phyloP scores from a whole-genome alignment of 2,113 vertebrate genomes.

The Zosterops pallidus region DNA sequence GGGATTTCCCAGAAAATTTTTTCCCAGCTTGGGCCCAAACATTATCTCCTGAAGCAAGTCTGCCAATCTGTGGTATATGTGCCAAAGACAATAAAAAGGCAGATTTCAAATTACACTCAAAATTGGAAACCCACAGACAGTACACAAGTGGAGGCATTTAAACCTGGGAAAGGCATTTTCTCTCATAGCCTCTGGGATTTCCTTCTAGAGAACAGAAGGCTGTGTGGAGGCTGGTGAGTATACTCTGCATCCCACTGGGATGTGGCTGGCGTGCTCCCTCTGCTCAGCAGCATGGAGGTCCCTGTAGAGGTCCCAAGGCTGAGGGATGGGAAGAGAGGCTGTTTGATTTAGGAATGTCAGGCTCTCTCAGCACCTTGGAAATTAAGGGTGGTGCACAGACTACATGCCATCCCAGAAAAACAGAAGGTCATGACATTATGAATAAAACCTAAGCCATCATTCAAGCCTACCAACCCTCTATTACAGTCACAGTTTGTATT shows the following conservation, averaged over 20 bases:
- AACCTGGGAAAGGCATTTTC: background rate
- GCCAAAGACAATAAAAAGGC: background rate
- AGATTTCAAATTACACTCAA: background rate
- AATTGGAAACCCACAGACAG: background rate
- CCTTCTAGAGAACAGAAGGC: background rate
- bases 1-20: background rate
- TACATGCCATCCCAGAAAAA: background rate
- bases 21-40: background rate
- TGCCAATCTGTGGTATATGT: background rate
- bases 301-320: background rate
- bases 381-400: rapidly evolving
- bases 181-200: background rate
- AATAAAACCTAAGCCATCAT: background rate
- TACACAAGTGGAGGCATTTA: background rate
- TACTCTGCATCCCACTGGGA: background rate
- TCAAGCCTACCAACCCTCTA: background rate
- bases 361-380: background rate
- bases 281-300: background rate
- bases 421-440: background rate
- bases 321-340: background rate
- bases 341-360: background rate
- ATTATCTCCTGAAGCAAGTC: background rate
- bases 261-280: background rate
- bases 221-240: background rate
- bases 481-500: background rate